Evolutionary conservation across 2,888 invertebrate genomes (phyloP).

Genomic region (Lasioglossum vierecki): DNA sequence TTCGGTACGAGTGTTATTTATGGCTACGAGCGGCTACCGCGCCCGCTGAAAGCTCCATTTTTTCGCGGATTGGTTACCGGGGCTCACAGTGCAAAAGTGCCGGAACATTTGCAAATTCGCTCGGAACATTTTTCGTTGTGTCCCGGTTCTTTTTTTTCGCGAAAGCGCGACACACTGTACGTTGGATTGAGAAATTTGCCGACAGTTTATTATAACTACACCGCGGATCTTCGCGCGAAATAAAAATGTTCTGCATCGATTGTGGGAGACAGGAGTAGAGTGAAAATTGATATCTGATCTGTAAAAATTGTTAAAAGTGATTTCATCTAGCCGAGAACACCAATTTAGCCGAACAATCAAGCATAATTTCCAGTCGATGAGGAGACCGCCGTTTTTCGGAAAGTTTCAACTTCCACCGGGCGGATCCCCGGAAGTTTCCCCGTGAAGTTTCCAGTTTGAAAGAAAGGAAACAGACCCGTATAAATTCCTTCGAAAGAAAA

Average conservation of each 20-base stretch:
- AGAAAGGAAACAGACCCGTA: constrained; percentile 25
- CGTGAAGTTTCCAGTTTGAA: neutral
- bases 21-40: constrained; percentile 35
- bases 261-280: no score
- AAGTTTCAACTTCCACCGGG: neutral
- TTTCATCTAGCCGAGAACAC: neutral
- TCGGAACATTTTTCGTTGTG: neutral
- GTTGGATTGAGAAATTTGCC: no score
- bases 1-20: constrained; percentile 46
- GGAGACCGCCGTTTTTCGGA: neutral
- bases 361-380: constrained; percentile 5
- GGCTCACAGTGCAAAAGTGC: neutral
- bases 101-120: neutral
- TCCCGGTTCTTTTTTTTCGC: neutral
- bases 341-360: neutral
- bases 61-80: neutral
- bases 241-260: no score
- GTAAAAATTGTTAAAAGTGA: neutral
- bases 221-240: no score
- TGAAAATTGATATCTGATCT: no score
- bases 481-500: constrained; percentile 8
- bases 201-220: no score
- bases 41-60: constrained; percentile 38
- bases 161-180: neutral
- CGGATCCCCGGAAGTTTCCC: neutral